Evolutionary conservation across 2,113 vertebrate genomes (phyloP), one percentile per base, ranked within the genome.

Genomic region (Zosterops hypoxanthus): DNA sequence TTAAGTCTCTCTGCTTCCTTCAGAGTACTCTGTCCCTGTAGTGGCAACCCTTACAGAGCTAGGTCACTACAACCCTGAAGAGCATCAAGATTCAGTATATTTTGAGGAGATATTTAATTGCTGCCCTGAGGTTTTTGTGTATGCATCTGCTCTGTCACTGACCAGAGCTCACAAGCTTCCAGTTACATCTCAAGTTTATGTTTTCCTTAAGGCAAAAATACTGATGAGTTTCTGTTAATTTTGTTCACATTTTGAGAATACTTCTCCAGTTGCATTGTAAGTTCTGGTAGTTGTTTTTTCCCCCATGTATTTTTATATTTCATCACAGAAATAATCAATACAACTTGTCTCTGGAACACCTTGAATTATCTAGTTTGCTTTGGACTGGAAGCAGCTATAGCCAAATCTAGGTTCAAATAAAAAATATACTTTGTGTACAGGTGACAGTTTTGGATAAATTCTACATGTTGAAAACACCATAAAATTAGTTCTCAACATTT

Each of bases 401-500:
- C 8, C 39, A 71, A 60, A 69, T 57, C 46, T 86, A 53, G 7
- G 28, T 68, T 84, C 34, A 89, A 77, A 70, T 39, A 25, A 81
- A 68, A 21, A 69, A 65, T 41, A 21, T n/a, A 34, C 11, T 34
- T 91, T 91, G 29, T 69, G 47, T 91, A 49, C 3, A 61, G 60
- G 25, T 23, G 24, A 57, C 77, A 31, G 5, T 55, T 78, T 89
- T 86, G 55, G 33, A 47, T 79, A 71, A 93, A 95, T 79, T 10
- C 24, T 77, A 55, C 11, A 52, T 69, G 34, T 76, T 76, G 84
- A 82, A 56, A 92, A 89, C 14, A n/a, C 24, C 26, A 55, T 81
- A 83, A 94, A 82, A 95, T 68, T 79, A 91, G 44, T 86, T 91
- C 46, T 92, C 52, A 24, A 86, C 33, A 46, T 82, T 72, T 64